Conservation (phyloP, 2,113 vertebrate species). For the Porphyrio hochstetteri region DNA sequence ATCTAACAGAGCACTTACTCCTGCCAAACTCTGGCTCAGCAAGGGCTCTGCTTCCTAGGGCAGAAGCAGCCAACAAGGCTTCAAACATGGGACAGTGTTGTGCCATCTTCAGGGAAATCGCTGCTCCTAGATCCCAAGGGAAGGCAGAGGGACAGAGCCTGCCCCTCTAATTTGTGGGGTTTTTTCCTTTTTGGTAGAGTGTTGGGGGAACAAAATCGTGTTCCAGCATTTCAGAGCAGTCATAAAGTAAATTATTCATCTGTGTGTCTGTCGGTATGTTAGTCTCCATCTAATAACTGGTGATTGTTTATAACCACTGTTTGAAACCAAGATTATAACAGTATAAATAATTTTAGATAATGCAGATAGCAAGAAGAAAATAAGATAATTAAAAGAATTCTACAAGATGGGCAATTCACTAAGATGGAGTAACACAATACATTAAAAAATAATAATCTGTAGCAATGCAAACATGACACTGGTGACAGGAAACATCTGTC, state of each 20-base stretch:
- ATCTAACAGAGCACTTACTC: conserved; percentile 57
- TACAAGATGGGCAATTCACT: conserved; percentile 66
- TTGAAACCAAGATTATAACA: conserved; percentile 70
- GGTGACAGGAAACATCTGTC: conserved; percentile 75
- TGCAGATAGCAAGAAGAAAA: conserved; percentile 69
- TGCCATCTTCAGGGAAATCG: background rate
- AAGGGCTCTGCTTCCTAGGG: background rate
- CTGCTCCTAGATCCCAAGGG: background rate
- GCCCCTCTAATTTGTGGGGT: background rate
- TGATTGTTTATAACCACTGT: conserved; percentile 63
- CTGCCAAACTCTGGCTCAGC: conserved; percentile 16
- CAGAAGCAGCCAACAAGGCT: background rate
- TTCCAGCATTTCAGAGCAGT: conserved; percentile 56
- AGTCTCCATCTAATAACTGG: conserved; percentile 49
- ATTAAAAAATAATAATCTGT: conserved; percentile 32
- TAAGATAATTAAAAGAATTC: conserved; percentile 74
- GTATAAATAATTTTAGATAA: conserved; percentile 77
- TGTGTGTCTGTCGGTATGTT: background rate
- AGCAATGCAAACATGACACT: conserved; percentile 40
- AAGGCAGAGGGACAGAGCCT: background rate
- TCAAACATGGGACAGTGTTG: background rate
- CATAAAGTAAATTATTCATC: conserved; percentile 30
- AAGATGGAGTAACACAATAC: conserved; percentile 74
- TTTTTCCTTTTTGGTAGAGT: background rate
- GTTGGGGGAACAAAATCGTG: background rate